phyloP scores from a whole-genome alignment of 2,797 vertebrate genomes.

The Acipenser transmontanus region DNA sequence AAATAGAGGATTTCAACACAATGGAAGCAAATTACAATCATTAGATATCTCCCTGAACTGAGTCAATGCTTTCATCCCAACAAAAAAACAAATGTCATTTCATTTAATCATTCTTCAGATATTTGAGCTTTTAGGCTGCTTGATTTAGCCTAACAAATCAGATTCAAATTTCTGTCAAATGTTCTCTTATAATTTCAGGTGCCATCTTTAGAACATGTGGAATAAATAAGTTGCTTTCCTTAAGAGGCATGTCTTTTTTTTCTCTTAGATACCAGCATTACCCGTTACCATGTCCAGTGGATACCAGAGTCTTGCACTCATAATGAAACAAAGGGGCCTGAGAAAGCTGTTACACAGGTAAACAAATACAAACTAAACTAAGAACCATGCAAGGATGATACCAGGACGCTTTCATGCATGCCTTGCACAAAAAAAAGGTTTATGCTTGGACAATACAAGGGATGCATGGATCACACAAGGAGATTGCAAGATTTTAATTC shows the following conservation, averaged over 20 bases:
- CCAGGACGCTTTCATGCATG: constrained; percentile 2
- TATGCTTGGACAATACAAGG: constrained; percentile 29
- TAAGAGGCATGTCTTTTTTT: background rate
- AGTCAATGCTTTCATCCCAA: too few species aligned
- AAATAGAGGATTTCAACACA: too few species aligned
- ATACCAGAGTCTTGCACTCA: constrained; percentile 75
- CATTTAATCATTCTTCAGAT: constrained; percentile 3
- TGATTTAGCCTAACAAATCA: background rate
- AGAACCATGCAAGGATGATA: too few species aligned
- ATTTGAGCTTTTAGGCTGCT: background rate
- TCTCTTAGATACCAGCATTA: constrained; percentile 57
- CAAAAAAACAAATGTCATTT: background rate
- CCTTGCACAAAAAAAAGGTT: constrained; percentile 48
- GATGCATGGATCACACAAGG: constrained; percentile 33
- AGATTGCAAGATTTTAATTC: background rate
- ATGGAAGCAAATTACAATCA: too few species aligned
- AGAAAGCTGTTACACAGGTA: constrained; percentile 78
- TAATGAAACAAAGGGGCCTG: constrained; percentile 66
- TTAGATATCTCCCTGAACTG: too few species aligned
- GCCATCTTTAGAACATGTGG: constrained; percentile 2
- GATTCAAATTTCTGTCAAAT: background rate
- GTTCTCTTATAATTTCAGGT: background rate
- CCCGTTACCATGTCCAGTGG: constrained; percentile 83
- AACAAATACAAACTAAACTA: constrained; percentile 25
- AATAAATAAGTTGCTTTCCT: background rate